Conservation (phyloP, 2,113 vertebrate species). For the Alouatta palliata region DNA sequence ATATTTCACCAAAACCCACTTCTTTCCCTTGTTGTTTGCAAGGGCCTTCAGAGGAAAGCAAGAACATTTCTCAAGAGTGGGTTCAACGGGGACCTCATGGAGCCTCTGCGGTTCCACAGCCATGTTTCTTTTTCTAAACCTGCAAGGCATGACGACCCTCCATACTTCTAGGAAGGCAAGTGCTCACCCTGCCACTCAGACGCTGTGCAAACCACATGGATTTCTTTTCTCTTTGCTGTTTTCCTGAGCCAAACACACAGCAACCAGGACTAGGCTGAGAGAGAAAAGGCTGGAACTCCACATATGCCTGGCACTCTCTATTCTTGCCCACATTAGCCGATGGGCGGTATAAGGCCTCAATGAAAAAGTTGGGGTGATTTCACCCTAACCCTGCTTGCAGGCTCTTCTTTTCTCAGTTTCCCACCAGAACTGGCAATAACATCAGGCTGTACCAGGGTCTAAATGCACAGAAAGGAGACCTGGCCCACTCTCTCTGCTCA, state of each 20-base stretch:
- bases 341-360: background rate
- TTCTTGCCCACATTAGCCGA: background rate
- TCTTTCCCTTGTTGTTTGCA: no score
- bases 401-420: background rate
- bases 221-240: background rate
- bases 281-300: background rate
- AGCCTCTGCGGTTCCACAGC: background rate
- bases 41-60: background rate
- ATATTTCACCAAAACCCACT: no score
- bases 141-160: background rate
- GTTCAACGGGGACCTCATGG: background rate
- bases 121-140: background rate
- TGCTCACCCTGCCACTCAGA: background rate
- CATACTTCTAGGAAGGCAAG: background rate
- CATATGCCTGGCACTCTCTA: background rate
- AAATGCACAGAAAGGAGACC: background rate
- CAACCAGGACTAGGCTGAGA: background rate
- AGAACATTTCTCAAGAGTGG: background rate
- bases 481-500: background rate
- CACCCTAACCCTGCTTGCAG: background rate
- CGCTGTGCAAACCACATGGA: background rate
- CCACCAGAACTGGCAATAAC: background rate
- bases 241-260: background rate
- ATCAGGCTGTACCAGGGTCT: background rate
- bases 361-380: background rate